phyloP scores from a whole-genome alignment of 2,797 vertebrate species.

The Arnoldichthys spilopterus region DNA sequence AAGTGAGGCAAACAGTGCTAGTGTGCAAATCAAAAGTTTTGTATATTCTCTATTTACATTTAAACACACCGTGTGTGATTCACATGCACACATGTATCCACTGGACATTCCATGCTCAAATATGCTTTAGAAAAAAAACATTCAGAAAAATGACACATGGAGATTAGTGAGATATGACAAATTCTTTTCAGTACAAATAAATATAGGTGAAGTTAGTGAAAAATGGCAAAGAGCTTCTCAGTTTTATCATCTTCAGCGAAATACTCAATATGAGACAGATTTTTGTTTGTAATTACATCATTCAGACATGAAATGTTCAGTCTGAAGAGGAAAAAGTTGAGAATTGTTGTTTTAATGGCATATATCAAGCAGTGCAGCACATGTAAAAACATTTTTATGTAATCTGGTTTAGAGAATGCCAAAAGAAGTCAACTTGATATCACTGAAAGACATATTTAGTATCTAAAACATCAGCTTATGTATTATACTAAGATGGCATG shows the following conservation, averaged over 20 bases:
- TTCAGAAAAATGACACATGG: slow-evolving; percentile 6
- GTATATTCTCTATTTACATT: neutral
- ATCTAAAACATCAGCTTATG: neutral
- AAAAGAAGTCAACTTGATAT: neutral
- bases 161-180: slow-evolving; percentile 1
- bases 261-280: neutral
- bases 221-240: slow-evolving; percentile 44
- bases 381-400: slow-evolving; percentile 14
- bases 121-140: slow-evolving; percentile 8
- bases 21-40: neutral
- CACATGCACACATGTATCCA: slow-evolving; percentile 41
- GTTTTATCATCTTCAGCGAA: slow-evolving; percentile 39
- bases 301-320: slow-evolving; percentile 12
- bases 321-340: slow-evolving; percentile 46
- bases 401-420: neutral
- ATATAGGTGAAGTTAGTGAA: slow-evolving; percentile 12
- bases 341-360: slow-evolving; percentile 36
- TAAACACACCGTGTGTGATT: slow-evolving; percentile 9
- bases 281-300: neutral
- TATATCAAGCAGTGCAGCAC: slow-evolving; percentile 32
- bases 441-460: neutral
- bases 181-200: slow-evolving; percentile 1
- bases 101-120: slow-evolving; percentile 34
- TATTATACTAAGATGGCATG: neutral
- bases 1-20: neutral